phyloP scores from a whole-genome alignment of 64 coral and sea anemone genomes.

The Cladopsammia gracilis region DNA sequence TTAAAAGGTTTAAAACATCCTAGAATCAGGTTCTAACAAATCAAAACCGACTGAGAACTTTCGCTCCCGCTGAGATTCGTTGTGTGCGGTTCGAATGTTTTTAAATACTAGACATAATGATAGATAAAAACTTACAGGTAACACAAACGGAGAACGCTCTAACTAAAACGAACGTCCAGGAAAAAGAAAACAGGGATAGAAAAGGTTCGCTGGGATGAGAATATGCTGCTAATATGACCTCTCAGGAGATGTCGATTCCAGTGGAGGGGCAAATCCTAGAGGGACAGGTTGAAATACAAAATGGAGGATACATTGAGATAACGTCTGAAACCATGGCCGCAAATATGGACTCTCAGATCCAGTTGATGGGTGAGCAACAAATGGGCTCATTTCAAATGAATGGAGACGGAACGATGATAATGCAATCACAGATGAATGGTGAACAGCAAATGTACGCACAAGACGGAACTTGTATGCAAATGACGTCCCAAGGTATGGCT shows the following conservation, averaged over 20 bases:
- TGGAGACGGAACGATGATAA: constrained; percentile 7
- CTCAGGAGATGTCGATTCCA: constrained; percentile 24
- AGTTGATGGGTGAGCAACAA: constrained; percentile 13
- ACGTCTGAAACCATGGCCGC: constrained; percentile 3
- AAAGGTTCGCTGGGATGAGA: neutral
- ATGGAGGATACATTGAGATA: constrained; percentile 13
- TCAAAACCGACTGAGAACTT: too few species aligned
- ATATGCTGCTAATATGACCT: neutral
- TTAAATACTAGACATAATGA: neutral
- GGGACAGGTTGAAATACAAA: constrained; percentile 21
- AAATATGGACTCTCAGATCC: constrained; percentile 32
- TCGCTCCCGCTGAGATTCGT: neutral
- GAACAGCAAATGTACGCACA: neutral
- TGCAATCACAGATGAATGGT: constrained; percentile 34
- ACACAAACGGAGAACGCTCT: neutral
- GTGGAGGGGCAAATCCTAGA: constrained; percentile 23
- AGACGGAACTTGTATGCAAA: constrained; percentile 6
- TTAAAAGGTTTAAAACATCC: neutral
- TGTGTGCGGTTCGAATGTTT: constrained; percentile 15
- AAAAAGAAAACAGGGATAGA: neutral
- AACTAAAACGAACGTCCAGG: neutral
- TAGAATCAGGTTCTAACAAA: neutral
- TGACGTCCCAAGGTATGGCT: neutral
- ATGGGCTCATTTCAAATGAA: constrained; percentile 18
- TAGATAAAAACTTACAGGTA: constrained; percentile 3